Base-by-base conservation (phyloP, 2,113 vertebrate genomes). In the Calyptommatus sinebrachiatus region DNA sequence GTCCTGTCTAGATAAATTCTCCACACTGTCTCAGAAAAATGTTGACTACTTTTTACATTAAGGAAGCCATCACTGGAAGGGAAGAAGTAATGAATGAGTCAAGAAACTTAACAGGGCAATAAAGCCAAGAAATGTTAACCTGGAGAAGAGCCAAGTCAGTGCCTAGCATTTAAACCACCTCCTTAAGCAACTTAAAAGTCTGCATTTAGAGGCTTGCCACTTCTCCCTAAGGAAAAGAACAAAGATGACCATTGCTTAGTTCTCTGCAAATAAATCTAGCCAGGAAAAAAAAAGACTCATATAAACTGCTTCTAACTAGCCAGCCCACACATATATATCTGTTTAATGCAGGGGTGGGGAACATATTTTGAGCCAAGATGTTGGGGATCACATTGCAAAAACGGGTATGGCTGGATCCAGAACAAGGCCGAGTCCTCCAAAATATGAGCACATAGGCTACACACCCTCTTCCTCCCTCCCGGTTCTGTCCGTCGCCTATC, bases 51-150 rank as follows among this genome's bases (percentile, higher is more conserved):
- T 57, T 60, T 16, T 1, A 8, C 35, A 35, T 66, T 18, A 48
- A 48, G 53, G 29, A 66, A 48, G 41, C 74, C 26, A 48, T 41
- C 9, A 62, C 1, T 29, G 41, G 62, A 75, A 20, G 14, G 16
- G 20, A 5, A 76, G 18, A 48, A 46, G 26, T 8, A 41, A n/a
- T 74, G 18, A 35, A n/a, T 72, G 18, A 9, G 20, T 7, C 21
- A 0, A 9, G 69, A 69, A 68, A 31, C 22, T 50, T 71, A 28
- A n/a, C 12, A 48, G 0, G 67, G 63, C 2, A 83, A 73, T 67
- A 26, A 48, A 46, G 8, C 71, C 3, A 73, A 77, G 62, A 85
- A 83, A 71, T 61, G 14, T 1, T 50, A 35, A 20, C 2, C 41
- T 68, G 75, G 69, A 77, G 29, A 76, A 73, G 71, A 83, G n/a